Evolutionary conservation across 2,888 invertebrate species (phyloP), one percentile per base, ranked within the genome.

Genomic region (Auanema sp.): DNA sequence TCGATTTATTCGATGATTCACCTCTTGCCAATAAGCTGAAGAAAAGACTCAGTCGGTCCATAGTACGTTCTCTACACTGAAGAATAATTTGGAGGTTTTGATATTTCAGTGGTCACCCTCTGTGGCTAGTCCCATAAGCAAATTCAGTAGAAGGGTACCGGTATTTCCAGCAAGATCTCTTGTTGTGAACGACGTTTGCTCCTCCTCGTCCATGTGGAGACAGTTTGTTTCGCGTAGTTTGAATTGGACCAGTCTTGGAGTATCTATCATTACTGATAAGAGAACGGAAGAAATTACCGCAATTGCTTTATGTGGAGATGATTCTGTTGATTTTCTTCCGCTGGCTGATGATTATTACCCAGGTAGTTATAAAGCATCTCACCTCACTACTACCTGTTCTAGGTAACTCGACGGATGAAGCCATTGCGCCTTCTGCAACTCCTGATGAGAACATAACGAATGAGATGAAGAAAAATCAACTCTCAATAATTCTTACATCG

Each of bases 1-100:
- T 51, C 1, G 62, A 62, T 56, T 50, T 55, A 23, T 60, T 60
- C 49, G 60, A 60, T 24, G 24, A 25, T 23, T 54, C 60, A 8
- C 25, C 54, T 11, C 11, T 25, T 6, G 6, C 25, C 16, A 16
- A 21, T 2, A 24, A 24, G 2, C 21, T n/a, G n/a, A 50, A 23
- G 53, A 23, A 16, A 53, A 53, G 24, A n/a, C 16, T 24, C 4
- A 23, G 21, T 53, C 24, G 21, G 8, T 8, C 16, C 12, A 33
- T 16, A 4, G 25, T 43, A 43, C 12, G n/a, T n/a, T 43, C 12
- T 43, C 43, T n/a, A 12, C 43, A 43, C 43, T 12, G n/a, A n/a
- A 12, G n/a, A 43, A n/a, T 43, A 12, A 12, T n/a, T 43, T 11
- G 43, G 43, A 43, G n/a, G 12, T 43, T 43, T 43, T 43, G 12